Evolutionary conservation across 2,113 vertebrate genomes (phyloP).

Genomic region (Copsychus sechellarum): DNA sequence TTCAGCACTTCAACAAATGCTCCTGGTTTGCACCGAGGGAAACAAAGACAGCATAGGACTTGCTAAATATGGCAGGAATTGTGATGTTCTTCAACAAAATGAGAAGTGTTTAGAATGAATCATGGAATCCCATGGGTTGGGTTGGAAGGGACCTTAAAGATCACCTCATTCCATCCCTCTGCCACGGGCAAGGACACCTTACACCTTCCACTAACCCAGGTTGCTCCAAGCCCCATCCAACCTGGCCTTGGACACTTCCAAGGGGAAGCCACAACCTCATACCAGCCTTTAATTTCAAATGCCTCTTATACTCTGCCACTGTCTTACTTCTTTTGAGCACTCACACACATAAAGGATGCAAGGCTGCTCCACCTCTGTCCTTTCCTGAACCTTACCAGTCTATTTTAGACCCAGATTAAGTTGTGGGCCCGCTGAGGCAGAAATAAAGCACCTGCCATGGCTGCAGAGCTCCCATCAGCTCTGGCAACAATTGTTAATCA

Average conservation of each 20-base stretch:
- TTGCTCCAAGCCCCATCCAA: fast-evolving
- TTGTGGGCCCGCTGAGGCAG: not conserved
- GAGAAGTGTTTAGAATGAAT: not conserved
- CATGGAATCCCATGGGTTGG: too few relatives aligned
- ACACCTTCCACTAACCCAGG: not conserved
- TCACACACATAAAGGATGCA: not conserved
- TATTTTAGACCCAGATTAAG: not conserved
- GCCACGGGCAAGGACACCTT: not conserved
- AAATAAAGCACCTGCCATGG: not conserved
- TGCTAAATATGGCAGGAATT: not conserved
- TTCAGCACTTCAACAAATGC: not conserved
- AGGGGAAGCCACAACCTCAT: not conserved
- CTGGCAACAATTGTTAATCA: not conserved
- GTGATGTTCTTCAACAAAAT: not conserved
- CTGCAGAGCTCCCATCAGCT: not conserved
- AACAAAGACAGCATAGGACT: not conserved
- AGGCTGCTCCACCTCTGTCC: not conserved
- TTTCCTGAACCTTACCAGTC: not conserved
- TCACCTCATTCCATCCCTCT: not conserved
- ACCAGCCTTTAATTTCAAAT: not conserved
- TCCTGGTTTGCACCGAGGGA: not conserved
- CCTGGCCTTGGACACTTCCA: not conserved
- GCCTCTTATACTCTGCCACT: too few relatives aligned
- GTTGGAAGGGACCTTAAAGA: not conserved
- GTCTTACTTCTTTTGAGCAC: not conserved